phyloP scores from a whole-genome alignment of 2,888 invertebrate genomes.

The Caenorhabditis zanzibari region DNA sequence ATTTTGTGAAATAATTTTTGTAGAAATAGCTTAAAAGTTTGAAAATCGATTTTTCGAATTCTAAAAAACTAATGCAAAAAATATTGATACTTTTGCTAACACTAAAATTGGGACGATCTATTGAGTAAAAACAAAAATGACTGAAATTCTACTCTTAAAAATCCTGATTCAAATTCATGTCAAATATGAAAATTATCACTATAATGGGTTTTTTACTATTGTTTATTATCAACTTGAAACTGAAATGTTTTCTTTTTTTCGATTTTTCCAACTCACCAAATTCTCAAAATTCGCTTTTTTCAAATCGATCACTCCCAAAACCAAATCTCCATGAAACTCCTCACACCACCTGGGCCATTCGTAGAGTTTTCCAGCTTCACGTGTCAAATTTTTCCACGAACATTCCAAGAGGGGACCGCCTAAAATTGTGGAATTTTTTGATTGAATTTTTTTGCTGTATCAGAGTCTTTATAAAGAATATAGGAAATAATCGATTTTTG shows the following conservation, averaged over 20 bases:
- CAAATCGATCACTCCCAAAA: constrained; percentile 19
- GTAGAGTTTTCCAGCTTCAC: background rate
- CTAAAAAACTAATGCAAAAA: too few relatives aligned
- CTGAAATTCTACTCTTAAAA: too few relatives aligned
- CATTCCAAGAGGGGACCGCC: background rate
- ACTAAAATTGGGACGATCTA: too few relatives aligned
- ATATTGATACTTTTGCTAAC: too few relatives aligned
- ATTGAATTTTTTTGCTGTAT: background rate
- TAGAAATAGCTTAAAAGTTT: too few relatives aligned
- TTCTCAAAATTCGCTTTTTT: constrained; percentile 14
- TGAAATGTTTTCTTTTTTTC: background rate
- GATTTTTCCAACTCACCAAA: constrained; percentile 13
- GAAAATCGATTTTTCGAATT: too few relatives aligned
- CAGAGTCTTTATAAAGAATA: background rate
- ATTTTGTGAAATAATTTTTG: too few relatives aligned
- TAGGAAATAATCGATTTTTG: background rate
- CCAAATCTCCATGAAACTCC: constrained; percentile 32
- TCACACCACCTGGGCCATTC: constrained; percentile 28
- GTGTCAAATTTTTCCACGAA: constrained; percentile 6
- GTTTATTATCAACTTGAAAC: background rate
- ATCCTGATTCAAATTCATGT: too few relatives aligned
- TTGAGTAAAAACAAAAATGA: too few relatives aligned
- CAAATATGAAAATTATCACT: too few relatives aligned
- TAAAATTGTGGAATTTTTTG: background rate
- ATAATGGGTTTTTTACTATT: too few relatives aligned